These are phyloP conservation scores for Mesodorylaimus sp. DNA, from an alignment of 2,888 invertebrate genomes.

Conservation along the genomic window DNA sequence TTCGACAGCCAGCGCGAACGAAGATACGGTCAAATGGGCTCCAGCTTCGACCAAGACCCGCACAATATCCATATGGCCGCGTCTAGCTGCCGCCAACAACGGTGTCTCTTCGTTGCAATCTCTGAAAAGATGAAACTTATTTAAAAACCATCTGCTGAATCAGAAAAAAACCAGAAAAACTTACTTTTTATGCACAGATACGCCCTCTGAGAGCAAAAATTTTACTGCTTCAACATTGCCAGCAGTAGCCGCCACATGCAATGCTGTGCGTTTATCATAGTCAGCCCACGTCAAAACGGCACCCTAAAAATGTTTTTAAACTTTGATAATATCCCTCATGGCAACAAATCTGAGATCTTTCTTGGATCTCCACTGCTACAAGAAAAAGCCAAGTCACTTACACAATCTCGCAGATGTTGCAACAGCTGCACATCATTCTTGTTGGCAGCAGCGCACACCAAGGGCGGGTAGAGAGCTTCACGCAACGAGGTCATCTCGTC, in stretches of 20 bases:
- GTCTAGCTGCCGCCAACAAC: constrained; percentile 46
- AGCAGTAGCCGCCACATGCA: constrained; percentile 58
- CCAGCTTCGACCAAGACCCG: constrained; percentile 51
- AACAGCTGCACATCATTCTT: constrained; percentile 24
- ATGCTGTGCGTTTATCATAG: constrained; percentile 54
- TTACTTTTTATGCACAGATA: constrained; percentile 53
- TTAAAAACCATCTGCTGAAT: background rate
- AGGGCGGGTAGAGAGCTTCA: constrained; percentile 48
- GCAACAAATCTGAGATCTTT: constrained; percentile 25
- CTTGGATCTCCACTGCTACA: background rate
- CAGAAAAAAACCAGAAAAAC: background rate
- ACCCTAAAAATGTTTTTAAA: constrained; percentile 43
- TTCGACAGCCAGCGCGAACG: constrained; percentile 45
- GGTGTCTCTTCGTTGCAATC: constrained; percentile 31
- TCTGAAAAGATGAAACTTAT: constrained; percentile 14
- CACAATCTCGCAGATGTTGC: constrained; percentile 14
- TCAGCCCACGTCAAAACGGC: constrained; percentile 54
- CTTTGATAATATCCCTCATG: background rate
- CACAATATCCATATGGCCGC: constrained; percentile 36
- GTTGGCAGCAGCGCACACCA: constrained; percentile 47
- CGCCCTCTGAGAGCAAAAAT: constrained; percentile 55
- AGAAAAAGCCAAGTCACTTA: background rate
- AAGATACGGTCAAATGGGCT: constrained; percentile 47
- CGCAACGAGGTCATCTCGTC: constrained; percentile 17
- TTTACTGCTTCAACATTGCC: constrained; percentile 51